Percentiles rank a stretch among this genome's conserved stretches.
Conservation (phyloP, 2,113 vertebrate species). For the Rhinoderma darwinii region DNA sequence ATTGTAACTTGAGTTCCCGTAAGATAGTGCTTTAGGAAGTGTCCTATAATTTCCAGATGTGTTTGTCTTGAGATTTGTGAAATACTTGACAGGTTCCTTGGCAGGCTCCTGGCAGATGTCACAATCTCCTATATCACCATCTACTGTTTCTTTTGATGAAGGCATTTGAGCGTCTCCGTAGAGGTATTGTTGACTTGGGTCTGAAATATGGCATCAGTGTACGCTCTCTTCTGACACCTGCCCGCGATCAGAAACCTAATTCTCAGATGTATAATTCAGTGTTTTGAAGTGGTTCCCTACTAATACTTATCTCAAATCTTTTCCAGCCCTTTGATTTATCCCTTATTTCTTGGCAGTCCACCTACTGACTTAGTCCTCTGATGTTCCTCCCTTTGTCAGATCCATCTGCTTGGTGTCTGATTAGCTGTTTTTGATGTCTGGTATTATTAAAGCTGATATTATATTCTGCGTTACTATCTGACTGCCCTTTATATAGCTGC, state of each 20-base stretch:
- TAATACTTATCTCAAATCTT: slow-evolving; percentile 63
- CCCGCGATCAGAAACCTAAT: slow-evolving; percentile 42
- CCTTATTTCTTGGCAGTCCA: slow-evolving; percentile 37
- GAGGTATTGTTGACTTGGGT: slow-evolving; percentile 56
- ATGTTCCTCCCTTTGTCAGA: slow-evolving; percentile 34
- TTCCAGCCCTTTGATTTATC: slow-evolving; percentile 63
- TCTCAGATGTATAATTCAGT: slow-evolving; percentile 59
- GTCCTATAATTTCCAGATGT: neutral
- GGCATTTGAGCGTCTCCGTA: slow-evolving; percentile 59
- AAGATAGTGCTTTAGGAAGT: neutral
- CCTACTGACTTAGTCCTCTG: slow-evolving; percentile 5
- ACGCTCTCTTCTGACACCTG: slow-evolving; percentile 47
- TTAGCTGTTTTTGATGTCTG: slow-evolving; percentile 64
- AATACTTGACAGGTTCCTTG: neutral
- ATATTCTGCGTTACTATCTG: slow-evolving; percentile 49
- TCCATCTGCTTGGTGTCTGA: slow-evolving; percentile 68
- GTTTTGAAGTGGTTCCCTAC: slow-evolving; percentile 65
- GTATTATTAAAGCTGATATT: slow-evolving; percentile 62
- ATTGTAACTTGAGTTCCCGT: neutral
- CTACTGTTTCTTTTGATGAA: slow-evolving; percentile 22
- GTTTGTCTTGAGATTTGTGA: neutral
- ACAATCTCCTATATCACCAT: neutral
- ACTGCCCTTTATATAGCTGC: neutral
- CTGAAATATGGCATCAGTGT: slow-evolving; percentile 17
- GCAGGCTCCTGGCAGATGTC: neutral